Evolutionary conservation across 2,888 invertebrate species (phyloP), one percentile per base, ranked within the genome.

Genomic region (Charanyca ferruginea): DNA sequence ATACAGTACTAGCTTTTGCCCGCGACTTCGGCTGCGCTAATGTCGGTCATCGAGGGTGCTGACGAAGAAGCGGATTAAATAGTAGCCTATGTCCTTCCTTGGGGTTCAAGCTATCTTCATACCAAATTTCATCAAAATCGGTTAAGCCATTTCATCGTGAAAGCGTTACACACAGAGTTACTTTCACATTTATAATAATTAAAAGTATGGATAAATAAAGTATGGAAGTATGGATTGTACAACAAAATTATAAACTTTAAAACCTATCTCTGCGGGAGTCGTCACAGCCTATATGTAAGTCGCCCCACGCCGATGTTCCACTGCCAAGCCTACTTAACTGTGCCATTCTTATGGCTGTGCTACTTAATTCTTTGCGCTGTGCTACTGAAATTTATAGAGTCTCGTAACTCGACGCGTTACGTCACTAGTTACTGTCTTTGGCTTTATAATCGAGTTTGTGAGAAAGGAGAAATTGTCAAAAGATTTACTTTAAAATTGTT

Each of bases 261-360:
- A 66, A 48, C 35, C 28, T 18, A 45, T 49, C 47, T 66, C 66
- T 25, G 61, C 51, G 47, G 58, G 76, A 13, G 54, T 51, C 28
- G 32, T 51, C 66, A 66, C 44, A 74, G 71, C 3, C 49, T 58
- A 61, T 11, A 38, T 66, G 54, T 47, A 42, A n/a, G 49, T 38
- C 54, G 20, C 32, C 53, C n/a, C n/a, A n/a, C n/a, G 53, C 49
- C 48, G 61, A 13, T 61, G 66, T 48, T 7, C 42, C 58, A 52
- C 66, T 74, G 61, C 74, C 71, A 76, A 71, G 54, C 66, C 61
- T 76, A 60, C 72, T 66, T 63, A 71, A 41, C 51, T 23, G 62
- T 22, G 62, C 59, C 38, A 38, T 38, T 38, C 38, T 38, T 38
- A 38, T 16, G 16, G 44, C 51, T 32, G 62, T 22, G 62, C 59